Conservation (phyloP, 1,140 invertebrate species). For the Drosophila varians region DNA sequence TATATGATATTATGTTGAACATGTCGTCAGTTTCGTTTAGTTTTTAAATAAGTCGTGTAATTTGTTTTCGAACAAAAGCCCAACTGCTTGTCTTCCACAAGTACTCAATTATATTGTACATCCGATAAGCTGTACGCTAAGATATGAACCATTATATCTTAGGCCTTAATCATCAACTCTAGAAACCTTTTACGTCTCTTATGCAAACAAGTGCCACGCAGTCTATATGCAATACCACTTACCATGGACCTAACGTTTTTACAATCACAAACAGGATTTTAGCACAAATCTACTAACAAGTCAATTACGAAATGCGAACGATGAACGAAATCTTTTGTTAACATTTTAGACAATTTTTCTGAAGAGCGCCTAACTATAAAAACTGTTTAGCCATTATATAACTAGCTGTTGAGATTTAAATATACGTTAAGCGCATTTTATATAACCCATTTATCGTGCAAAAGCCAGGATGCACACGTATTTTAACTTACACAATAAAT, state of each 20-base stretch:
- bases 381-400: slow-evolving; percentile 58
- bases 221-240: slow-evolving; percentile 41
- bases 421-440: slow-evolving; percentile 15
- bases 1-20: slow-evolving; percentile 79
- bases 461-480: slow-evolving; percentile 7
- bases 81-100: slow-evolving; percentile 72
- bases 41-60: slow-evolving; percentile 20
- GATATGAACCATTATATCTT: slow-evolving; percentile 5
- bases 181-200: slow-evolving; percentile 47
- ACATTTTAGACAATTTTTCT: slow-evolving; percentile 56
- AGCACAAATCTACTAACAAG: slow-evolving; percentile 51
- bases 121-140: slow-evolving; percentile 26
- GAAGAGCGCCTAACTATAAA: slow-evolving; percentile 39
- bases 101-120: slow-evolving; percentile 37
- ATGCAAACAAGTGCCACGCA: slow-evolving; percentile 78
- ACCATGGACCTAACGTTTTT: slow-evolving; percentile 24
- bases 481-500: slow-evolving; percentile 9
- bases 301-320: slow-evolving; percentile 50
- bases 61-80: slow-evolving; percentile 43
- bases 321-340: slow-evolving; percentile 27
- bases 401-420: slow-evolving; percentile 31
- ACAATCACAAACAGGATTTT: slow-evolving; percentile 7
- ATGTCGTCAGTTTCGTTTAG: slow-evolving; percentile 68
- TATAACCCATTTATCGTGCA: slow-evolving; percentile 7
- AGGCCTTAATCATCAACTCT: slow-evolving; percentile 12